Base-by-base conservation (phyloP, 2,888 invertebrate genomes). In the Orthosia cruda region DNA sequence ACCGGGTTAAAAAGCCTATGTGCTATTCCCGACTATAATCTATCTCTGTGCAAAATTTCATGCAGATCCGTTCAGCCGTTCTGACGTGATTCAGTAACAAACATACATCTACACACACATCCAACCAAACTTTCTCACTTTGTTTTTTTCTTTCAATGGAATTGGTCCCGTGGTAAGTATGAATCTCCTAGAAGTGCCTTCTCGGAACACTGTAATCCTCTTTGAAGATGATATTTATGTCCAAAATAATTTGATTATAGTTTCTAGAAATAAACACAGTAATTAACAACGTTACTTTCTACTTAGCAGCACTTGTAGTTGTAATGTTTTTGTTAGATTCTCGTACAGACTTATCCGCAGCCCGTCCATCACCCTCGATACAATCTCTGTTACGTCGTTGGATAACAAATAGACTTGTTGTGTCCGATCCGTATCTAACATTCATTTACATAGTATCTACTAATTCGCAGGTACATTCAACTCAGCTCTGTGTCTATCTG, bases 391-490 rank as follows among this genome's bases (percentile, higher is more conserved):
- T 81, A 78, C 74, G 65, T 73, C 65, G 83, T 84, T 83, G 83
- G 77, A 86, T 87, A 89, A 72, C 80, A 80, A 82, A 83, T 83
- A 62, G 80, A 70, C 71, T 74, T 69, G 74, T 77, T 76, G 68
- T 83, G 83, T 55, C 85, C 71, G 71, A 79, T 40, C 72, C 62
- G 68, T 58, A 67, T 83, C 74, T 70, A 68, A 71, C 66, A 62
- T 81, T 57, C 67, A 85, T 87, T 78, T 83, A 69, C 79, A 81
- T 83, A 45, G 61, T 61, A 73, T 54, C 18, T 45, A 47, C 50
- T 64, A 52, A 86, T 71, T 79, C 61, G 59, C 55, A 32, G 40
- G 74, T 70, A 72, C 82, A 72, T 75, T 87, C 82, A 89, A 85
- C 87, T 87, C 81, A 89, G 84, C 88, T 78, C 72, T 71, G 23